Percentiles rank a stretch among this genome's conserved stretches.
phyloP scores from a whole-genome alignment of 2,797 vertebrate genomes.

The Taenioides sp. region DNA sequence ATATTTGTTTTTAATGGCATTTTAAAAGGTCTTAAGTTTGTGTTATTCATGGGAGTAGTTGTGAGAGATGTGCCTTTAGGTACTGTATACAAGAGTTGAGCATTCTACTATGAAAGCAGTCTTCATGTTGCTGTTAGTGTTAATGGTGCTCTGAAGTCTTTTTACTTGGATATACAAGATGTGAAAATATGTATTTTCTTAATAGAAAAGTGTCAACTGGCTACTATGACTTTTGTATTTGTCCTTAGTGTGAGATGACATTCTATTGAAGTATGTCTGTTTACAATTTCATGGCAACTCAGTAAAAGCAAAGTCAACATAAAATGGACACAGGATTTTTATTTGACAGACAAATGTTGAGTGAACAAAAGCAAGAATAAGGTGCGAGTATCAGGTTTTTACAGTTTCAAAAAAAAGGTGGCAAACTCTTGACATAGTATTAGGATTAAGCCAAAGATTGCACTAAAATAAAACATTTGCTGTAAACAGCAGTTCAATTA shows the following conservation, averaged over 20 bases:
- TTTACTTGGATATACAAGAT: neutral
- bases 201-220: neutral
- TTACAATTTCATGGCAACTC: neutral
- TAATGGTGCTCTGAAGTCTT: neutral
- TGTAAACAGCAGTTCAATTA: neutral
- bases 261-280: neutral
- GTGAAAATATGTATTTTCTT: neutral
- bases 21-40: too few species aligned
- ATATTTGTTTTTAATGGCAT: too few species aligned
- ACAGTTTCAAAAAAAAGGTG: neutral
- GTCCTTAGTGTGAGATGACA: neutral
- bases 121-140: neutral
- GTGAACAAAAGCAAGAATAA: slow-evolving; percentile 36
- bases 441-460: neutral
- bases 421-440: neutral
- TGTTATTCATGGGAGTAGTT: too few species aligned
- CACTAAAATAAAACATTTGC: neutral
- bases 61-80: too few species aligned
- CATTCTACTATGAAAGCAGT: too few species aligned
- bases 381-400: neutral
- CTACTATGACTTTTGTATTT: neutral
- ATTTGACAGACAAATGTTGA: slow-evolving; percentile 49
- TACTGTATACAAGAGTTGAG: too few species aligned
- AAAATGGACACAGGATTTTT: slow-evolving; percentile 53
- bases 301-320: neutral